Evolutionary conservation across 2,797 vertebrate genomes (phyloP), one percentile per base, ranked within the genome.

Genomic region (Chiloscyllium punctatum): DNA sequence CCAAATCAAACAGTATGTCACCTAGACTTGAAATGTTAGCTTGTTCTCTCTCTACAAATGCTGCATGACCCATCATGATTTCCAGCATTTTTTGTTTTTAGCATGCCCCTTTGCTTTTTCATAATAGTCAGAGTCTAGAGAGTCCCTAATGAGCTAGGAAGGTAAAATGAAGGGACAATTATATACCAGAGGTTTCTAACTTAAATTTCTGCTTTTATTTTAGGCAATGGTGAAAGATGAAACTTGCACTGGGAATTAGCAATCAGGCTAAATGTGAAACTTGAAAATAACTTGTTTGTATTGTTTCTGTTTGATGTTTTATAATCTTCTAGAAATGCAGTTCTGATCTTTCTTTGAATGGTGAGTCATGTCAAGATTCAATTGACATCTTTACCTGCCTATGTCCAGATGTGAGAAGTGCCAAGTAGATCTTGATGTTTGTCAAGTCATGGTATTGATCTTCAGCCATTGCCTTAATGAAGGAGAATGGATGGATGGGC

Each of bases 291-390:
- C 66, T 62, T 62, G 9, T 30, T 66, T 84, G 23, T 68, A 21
- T 25, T 48, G 37, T 37, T 96, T 96, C 96, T 87, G 13, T 86
- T 74, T 86, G 96, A 6, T 96, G 96, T 97, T 87, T 96, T 11
- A 96, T 96, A 71, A 71, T 95, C 94, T 96, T 74, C 96, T 97
- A 98, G 98, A 97, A 98, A 95, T 98, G 98, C 96, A 96, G 96
- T 18, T 97, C 97, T 53, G 48, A 95, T 62, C 97, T 97, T 48
- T 98, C 98, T 96, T 72, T 97, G 96, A 98, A 98, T 0, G 97
- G 98, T 96, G 98, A 97, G 25, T 97, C 97, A 0, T 98, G 98
- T 95, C 97, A 98, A 96, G 98, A 98, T 97, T 97, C 97, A n/a
- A 96, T 96, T 88, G 96, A 98, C 96, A 97, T 97, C 74, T 98